Evolutionary conservation across 1,140 invertebrate species (phyloP).

Genomic region (Carposina sasakii): DNA sequence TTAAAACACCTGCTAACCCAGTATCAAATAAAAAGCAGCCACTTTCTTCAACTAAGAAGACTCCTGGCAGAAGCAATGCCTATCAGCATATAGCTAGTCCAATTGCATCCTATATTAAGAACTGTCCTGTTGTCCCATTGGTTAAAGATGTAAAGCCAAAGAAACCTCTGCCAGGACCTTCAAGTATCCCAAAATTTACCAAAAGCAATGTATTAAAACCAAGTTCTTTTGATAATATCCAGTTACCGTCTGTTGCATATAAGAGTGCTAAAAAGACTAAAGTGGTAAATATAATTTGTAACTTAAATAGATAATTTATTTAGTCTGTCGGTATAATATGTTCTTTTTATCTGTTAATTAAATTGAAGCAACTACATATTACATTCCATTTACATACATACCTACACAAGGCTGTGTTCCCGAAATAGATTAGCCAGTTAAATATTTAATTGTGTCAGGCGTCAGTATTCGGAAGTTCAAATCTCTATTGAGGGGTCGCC

Average conservation of each 20-base stretch:
- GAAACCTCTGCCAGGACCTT: slow-evolving; percentile 32
- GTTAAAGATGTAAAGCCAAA: slow-evolving; percentile 46
- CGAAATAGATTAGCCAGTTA: too few species aligned
- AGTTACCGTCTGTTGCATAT: slow-evolving; percentile 44
- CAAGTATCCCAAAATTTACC: slow-evolving; percentile 37
- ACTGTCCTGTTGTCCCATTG: slow-evolving; percentile 42
- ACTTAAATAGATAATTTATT: too few species aligned
- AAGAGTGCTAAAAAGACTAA: slow-evolving; percentile 47
- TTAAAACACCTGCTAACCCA: slow-evolving; percentile 40
- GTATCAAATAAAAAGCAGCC: slow-evolving; percentile 27
- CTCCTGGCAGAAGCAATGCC: slow-evolving; percentile 29
- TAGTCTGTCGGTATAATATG: too few species aligned
- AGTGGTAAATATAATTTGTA: too few species aligned
- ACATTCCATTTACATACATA: too few species aligned
- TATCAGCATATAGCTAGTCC: slow-evolving; percentile 51
- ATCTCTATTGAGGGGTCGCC: too few species aligned
- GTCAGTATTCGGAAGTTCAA: too few species aligned
- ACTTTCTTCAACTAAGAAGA: slow-evolving; percentile 29
- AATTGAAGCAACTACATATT: too few species aligned
- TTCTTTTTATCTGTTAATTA: too few species aligned
- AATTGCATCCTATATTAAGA: slow-evolving; percentile 49
- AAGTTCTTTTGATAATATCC: slow-evolving; percentile 40
- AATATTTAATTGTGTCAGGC: too few species aligned
- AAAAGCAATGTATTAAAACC: slow-evolving; percentile 18
- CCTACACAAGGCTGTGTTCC: too few species aligned